Conservation (phyloP, 2,113 vertebrate genomes). For the Halcyon senegalensis region DNA sequence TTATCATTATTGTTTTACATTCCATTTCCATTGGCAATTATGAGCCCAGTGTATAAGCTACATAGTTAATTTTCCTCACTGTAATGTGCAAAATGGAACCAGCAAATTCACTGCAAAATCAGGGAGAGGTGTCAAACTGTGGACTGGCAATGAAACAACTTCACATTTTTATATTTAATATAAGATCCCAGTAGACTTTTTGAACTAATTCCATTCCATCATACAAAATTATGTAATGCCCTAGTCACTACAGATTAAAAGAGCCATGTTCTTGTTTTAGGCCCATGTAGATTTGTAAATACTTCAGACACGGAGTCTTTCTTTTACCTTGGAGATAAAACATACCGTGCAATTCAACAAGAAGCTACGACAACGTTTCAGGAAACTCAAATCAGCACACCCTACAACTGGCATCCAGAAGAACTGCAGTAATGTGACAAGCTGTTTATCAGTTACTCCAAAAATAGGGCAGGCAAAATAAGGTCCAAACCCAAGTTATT, state of each 20-base stretch:
- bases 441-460: neutral
- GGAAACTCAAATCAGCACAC: neutral
- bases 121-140: neutral
- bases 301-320: neutral
- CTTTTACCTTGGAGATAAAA: neutral
- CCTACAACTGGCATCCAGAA: neutral
- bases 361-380: neutral
- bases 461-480: neutral
- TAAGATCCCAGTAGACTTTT: neutral
- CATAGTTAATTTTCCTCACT: neutral
- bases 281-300: neutral
- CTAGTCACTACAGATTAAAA: neutral
- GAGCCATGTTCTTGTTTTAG: neutral
- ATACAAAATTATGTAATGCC: neutral
- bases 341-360: neutral
- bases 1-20: neutral
- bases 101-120: neutral
- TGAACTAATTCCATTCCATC: neutral
- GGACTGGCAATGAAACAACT: neutral
- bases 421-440: neutral
- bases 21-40: neutral
- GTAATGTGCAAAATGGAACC: neutral
- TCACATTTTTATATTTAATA: neutral
- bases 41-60: neutral
- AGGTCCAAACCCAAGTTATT: neutral